phyloP scores from a whole-genome alignment of 1,140 invertebrate genomes.

The Cepaea nemoralis region DNA sequence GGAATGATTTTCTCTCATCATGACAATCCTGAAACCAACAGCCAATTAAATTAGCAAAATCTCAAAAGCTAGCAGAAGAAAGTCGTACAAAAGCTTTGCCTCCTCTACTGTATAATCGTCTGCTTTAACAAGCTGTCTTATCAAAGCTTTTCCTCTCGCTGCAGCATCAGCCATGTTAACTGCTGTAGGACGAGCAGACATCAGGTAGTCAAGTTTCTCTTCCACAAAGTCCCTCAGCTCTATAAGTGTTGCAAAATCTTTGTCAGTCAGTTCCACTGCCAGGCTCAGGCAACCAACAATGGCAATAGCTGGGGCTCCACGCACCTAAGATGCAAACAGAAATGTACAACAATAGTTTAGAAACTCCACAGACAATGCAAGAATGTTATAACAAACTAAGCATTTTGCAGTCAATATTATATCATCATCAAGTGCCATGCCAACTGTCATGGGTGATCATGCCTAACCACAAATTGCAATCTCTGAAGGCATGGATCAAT shows the following conservation, averaged over 20 bases:
- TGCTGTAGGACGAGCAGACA: slow-evolving; percentile 93
- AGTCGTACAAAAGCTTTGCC: slow-evolving; percentile 9
- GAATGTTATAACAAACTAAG: no score
- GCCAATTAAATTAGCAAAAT: no score
- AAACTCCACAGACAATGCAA: no score
- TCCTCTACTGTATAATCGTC: slow-evolving; percentile 3
- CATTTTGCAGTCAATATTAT: no score
- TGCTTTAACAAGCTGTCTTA: slow-evolving; percentile 7
- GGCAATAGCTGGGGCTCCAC: slow-evolving; percentile 96
- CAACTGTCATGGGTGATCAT: no score
- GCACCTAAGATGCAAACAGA: slow-evolving; percentile 69
- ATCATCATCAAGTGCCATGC: no score
- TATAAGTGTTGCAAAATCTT: slow-evolving; percentile 78
- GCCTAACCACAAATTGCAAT: no score
- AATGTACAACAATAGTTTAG: no score
- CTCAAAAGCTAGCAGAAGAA: background rate
- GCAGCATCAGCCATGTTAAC: slow-evolving; percentile 94
- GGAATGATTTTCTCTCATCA: no score
- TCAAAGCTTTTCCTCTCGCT: slow-evolving; percentile 78
- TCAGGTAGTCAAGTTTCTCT: slow-evolving; percentile 87
- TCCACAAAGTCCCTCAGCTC: slow-evolving; percentile 82
- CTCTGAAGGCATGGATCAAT: no score
- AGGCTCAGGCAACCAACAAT: slow-evolving; percentile 91
- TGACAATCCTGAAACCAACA: no score
- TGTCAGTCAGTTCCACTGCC: slow-evolving; percentile 83